Evolutionary conservation across 1,140 invertebrate species (phyloP).

Genomic region (Cepaea nemoralis): DNA sequence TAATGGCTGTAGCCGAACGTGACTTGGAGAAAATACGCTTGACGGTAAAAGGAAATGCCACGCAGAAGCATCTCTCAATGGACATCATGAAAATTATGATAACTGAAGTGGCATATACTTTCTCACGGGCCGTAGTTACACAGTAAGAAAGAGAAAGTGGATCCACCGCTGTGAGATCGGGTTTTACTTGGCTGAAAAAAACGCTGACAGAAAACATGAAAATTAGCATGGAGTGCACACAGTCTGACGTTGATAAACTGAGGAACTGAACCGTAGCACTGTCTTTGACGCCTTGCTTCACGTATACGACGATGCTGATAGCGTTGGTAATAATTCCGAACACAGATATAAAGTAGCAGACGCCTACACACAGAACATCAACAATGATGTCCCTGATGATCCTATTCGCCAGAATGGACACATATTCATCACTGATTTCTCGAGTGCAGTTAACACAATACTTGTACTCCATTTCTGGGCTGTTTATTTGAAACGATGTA

Average conservation of each 20-base stretch:
- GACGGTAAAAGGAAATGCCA: background rate
- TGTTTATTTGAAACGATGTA: too few species aligned
- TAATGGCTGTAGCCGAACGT: background rate
- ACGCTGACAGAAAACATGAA: background rate
- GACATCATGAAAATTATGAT: background rate
- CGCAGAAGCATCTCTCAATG: background rate
- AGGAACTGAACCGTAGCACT: slow-evolving; percentile 3
- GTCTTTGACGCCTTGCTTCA: background rate
- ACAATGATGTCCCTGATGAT: too few species aligned
- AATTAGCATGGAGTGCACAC: background rate
- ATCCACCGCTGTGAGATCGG: background rate
- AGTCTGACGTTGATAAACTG: background rate
- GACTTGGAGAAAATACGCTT: background rate
- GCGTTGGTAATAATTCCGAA: too few species aligned
- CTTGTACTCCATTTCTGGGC: too few species aligned
- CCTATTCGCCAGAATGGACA: too few species aligned
- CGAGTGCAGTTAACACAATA: too few species aligned
- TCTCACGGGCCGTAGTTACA: background rate
- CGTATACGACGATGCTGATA: too few species aligned
- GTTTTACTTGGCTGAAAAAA: background rate
- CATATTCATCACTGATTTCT: too few species aligned
- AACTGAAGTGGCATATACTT: background rate
- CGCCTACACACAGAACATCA: too few species aligned
- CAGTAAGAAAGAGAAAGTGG: background rate
- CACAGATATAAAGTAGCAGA: too few species aligned